Base-by-base conservation (phyloP, 2,797 vertebrate genomes). In the Dendrocincla fuliginosa region DNA sequence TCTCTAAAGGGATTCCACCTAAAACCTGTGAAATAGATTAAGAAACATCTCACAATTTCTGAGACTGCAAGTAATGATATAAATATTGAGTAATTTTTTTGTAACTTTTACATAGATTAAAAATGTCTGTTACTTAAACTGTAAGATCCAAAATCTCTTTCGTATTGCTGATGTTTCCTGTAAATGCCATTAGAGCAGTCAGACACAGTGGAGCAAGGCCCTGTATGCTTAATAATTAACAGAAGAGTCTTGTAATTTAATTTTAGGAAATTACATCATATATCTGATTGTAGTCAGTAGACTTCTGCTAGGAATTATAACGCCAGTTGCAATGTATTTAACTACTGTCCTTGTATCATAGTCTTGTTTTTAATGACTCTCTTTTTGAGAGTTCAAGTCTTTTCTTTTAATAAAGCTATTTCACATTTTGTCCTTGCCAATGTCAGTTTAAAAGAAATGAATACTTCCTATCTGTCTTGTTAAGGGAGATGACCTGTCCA, bases 371-470 rank as follows among this genome's bases (percentile, higher is more conserved):
- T 95, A 96, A 97, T 85, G 81, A 95, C 65, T 92, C 65, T 25
- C 14, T 87, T 93, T 93, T 79, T 91, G 27, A 55, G 69, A 96
- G 76, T 93, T 89, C 69, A 94, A 65, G 28, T 86, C 64, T 64
- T 92, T 92, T 83, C 90, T 80, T 95, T 93, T 92, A 93, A 86
- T 88, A 92, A 96, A 93, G 65, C 50, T 93, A 52, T 95, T 96
- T 95, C 95, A 94, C 76, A 92, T 93, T 96, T 96, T 97, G 87
- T 96, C 92, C 95, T 96, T 96, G 79, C 35, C 93, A 94, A 84
- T 95, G 91, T 91, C 89, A 88, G 89, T 89, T 96, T 93, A 91
- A 96, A 97, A 96, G 89, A 84, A 95, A 93, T 87, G 93, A 95
- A 95, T 93, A 52, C 84, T 95, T 95, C 95, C 95, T 95, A 86